Conservation (phyloP, 2,888 invertebrate genomes). For the Aelia acuminata region DNA sequence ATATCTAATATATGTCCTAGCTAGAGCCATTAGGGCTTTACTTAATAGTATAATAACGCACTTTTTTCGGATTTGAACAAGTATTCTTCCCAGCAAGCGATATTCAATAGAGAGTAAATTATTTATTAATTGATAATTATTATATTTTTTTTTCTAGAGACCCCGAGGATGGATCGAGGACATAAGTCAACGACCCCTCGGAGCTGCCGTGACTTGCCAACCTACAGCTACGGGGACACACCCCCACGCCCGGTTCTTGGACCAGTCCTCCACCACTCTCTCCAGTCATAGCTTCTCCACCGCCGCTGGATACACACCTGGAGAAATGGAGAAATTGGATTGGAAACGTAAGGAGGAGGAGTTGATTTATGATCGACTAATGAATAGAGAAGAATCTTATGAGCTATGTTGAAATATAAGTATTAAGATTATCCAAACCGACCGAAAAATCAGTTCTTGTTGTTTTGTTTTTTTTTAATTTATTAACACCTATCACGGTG, state of each 20-base stretch:
- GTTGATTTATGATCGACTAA: not conserved
- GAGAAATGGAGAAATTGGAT: not conserved
- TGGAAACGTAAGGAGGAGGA: not conserved
- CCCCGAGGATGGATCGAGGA: not conserved
- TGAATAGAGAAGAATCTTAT: not conserved
- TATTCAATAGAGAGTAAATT: too few relatives aligned
- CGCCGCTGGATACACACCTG: not conserved
- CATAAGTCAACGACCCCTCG: not conserved
- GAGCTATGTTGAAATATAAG: not conserved
- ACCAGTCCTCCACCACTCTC: not conserved
- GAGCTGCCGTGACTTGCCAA: not conserved
- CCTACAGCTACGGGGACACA: constrained; percentile 30
- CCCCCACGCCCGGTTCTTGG: not conserved
- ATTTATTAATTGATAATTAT: too few relatives aligned
- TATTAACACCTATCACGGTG: too few relatives aligned
- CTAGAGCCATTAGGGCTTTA: too few relatives aligned
- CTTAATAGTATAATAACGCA: too few relatives aligned
- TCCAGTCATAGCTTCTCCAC: not conserved
- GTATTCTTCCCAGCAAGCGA: too few relatives aligned
- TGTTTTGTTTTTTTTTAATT: too few relatives aligned
- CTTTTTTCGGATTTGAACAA: too few relatives aligned
- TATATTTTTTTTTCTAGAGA: too few relatives aligned
- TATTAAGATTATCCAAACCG: too few relatives aligned
- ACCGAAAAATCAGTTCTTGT: too few relatives aligned
- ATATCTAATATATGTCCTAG: too few relatives aligned